Base-by-base conservation (phyloP, 2,888 invertebrate species). In the Kryphioiulus occultus region DNA sequence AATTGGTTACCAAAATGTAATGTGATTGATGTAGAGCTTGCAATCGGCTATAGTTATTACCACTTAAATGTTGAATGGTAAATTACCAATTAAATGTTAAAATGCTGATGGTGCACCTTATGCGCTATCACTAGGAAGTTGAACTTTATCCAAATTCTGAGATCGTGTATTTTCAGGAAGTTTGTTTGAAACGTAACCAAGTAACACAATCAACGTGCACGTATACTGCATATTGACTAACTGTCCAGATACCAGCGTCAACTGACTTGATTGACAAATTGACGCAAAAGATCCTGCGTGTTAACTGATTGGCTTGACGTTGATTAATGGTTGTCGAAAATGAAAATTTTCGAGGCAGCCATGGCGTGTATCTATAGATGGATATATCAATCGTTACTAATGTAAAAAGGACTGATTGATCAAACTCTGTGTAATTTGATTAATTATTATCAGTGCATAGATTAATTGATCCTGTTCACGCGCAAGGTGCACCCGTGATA, bases 141-240 rank as follows among this genome's bases (percentile, higher is more conserved):
- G 59, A 59, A 59, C 59, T 59, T 59, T 22, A 59, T 47, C 47
- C 47, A 47, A 47, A 15, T 47, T 47, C 15, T 47, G 22, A 59
- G 59, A n/a, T 17, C 59, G 17, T 47, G 15, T 47, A 47, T 59
- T 3, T 5, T 59, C 22, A n/a, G n/a, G n/a, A 59, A 59, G 22
- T 59, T 59, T 59, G 39, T 22, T 59, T 59, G 17, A 5, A 59
- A 59, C 4, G n/a, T 22, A 59, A n/a, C n/a, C 22, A 22, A 59
- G 59, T 59, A 47, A 47, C 17, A 5, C 10, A 47, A 47, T 47
- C 47, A 17, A 10, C 15, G 47, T 47, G 22, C n/a, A n/a, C 3
- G 59, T 59, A 22, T 59, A 59, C n/a, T n/a, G n/a, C n/a, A n/a
- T 59, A 59, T 59, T 59, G 59, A 59, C 59, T 59, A 59, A 59